phyloP scores from a whole-genome alignment of 1,140 invertebrate genomes.

The Protaetia brevitarsis region DNA sequence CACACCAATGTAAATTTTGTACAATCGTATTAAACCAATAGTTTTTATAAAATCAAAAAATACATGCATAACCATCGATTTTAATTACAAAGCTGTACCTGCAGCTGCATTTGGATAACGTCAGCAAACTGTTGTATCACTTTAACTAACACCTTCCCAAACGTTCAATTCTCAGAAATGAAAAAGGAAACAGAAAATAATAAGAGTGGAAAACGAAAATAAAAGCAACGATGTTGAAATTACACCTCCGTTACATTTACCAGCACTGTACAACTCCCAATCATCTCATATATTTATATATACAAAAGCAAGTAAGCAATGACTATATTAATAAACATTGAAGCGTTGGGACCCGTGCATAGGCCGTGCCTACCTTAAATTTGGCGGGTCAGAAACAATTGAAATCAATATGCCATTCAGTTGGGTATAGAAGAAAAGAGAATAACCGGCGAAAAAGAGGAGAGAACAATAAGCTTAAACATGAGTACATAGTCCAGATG shows the following conservation, averaged over 20 bases:
- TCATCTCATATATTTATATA: background rate
- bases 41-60: too few species aligned
- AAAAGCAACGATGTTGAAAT: slow-evolving; percentile 5
- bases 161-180: background rate
- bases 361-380: background rate
- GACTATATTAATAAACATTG: slow-evolving; percentile 13
- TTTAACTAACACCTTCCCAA: background rate
- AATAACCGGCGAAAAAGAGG: background rate
- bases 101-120: background rate
- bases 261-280: background rate
- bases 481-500: slow-evolving; percentile 14
- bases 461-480: background rate
- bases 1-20: too few species aligned
- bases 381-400: slow-evolving; percentile 12
- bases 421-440: background rate
- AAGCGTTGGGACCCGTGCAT: background rate
- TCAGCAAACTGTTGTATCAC: background rate
- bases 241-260: slow-evolving; percentile 4
- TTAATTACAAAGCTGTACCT: background rate
- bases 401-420: slow-evolving; percentile 4
- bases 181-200: background rate
- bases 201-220: background rate
- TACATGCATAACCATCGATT: too few species aligned
- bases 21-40: too few species aligned
- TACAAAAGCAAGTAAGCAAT: background rate